These are phyloP conservation scores for Amblyteles armatorius DNA, from an alignment of 2,888 invertebrate genomes.

Conservation along the genomic window DNA sequence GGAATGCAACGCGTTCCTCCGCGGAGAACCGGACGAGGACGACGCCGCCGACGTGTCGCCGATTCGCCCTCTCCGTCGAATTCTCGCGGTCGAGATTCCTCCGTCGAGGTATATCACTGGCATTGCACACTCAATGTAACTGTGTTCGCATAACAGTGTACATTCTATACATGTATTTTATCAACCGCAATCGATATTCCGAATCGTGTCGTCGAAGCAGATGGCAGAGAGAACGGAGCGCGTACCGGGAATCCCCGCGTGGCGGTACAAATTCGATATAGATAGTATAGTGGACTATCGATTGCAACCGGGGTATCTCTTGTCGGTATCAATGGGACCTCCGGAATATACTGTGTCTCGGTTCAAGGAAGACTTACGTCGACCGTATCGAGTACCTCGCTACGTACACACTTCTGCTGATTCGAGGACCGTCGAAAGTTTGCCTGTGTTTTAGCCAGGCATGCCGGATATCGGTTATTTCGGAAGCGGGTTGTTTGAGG, in stretches of 20 bases:
- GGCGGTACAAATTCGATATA: conserved; percentile 38
- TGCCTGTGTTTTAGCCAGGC: too few species aligned
- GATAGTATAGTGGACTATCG: conserved; percentile 16
- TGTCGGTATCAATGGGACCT: conserved; percentile 26
- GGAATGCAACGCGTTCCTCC: conserved; percentile 56
- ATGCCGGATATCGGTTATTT: too few species aligned
- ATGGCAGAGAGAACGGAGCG: conserved; percentile 45
- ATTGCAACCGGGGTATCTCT: conserved; percentile 28
- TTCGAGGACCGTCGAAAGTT: too few species aligned
- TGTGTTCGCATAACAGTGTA: background rate
- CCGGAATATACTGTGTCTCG: background rate
- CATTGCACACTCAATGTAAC: background rate
- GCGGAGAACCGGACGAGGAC: conserved; percentile 7
- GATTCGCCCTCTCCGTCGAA: conserved; percentile 47
- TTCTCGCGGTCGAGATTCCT: conserved; percentile 56
- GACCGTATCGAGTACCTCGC: background rate
- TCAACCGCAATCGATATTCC: conserved; percentile 52
- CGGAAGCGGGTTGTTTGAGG: too few species aligned
- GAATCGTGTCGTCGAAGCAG: conserved; percentile 43
- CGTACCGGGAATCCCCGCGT: conserved; percentile 29
- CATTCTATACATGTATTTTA: conserved; percentile 2
- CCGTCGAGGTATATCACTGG: background rate
- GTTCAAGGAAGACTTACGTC: conserved; percentile 12
- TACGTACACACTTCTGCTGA: background rate
- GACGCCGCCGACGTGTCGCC: conserved; percentile 54